A percentile compares a stretch with the other conserved stretches of the same genome.
phyloP scores from a whole-genome alignment of 2,888 invertebrate species.

The Clanis bilineata region DNA sequence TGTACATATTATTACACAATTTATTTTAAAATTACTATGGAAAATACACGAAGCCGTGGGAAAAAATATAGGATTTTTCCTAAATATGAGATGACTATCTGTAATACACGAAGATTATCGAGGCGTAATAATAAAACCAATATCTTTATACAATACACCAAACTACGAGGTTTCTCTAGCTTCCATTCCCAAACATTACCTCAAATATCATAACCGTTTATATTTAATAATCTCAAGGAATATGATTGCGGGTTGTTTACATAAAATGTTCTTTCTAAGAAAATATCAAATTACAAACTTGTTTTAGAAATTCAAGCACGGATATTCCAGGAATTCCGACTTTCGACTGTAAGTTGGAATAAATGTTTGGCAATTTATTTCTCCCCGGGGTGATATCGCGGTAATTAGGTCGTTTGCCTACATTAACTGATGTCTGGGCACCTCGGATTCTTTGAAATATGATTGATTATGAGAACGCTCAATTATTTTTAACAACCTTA shows the following conservation, averaged over 20 bases:
- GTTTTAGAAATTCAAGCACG: background rate
- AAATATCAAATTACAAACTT: background rate
- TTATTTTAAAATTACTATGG: too few species aligned
- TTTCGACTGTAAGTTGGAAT: background rate
- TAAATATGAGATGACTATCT: too few species aligned
- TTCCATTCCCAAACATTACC: background rate
- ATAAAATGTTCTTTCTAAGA: background rate
- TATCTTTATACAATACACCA: too few species aligned
- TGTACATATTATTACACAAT: too few species aligned
- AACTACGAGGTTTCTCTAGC: too few species aligned
- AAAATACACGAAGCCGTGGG: too few species aligned
- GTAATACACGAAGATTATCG: too few species aligned
- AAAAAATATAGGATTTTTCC: too few species aligned
- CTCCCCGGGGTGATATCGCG: background rate
- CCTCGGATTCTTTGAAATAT: background rate
- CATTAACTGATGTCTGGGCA: background rate
- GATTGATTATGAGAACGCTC: background rate
- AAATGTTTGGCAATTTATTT: conserved; percentile 5
- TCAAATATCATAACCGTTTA: background rate
- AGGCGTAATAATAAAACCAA: too few species aligned
- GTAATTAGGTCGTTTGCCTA: conserved; percentile 5
- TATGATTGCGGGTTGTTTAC: background rate
- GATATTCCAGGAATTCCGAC: background rate
- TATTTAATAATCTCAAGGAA: background rate
- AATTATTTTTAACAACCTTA: too few species aligned